Conservation (phyloP, 2,113 vertebrate genomes). For the Lathamus discolor region DNA sequence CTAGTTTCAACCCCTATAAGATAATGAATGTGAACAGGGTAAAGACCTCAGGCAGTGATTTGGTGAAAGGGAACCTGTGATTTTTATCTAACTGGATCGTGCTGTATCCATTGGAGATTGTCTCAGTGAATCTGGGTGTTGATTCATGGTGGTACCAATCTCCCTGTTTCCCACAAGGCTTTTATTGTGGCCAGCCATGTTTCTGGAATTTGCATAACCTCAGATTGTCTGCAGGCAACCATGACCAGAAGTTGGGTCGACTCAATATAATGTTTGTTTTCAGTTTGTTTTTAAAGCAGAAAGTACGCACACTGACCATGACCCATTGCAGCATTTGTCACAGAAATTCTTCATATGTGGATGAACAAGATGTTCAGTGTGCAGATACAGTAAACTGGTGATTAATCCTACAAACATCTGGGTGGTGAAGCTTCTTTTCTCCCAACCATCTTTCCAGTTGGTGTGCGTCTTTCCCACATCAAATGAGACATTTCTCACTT, state of each 20-base stretch:
- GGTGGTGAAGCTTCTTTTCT: neutral
- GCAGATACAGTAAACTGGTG: neutral
- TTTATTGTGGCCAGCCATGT: neutral
- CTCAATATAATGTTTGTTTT: neutral
- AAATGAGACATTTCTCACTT: neutral
- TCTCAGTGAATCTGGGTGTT: neutral
- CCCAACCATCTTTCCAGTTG: neutral
- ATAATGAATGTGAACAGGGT: fast-evolving
- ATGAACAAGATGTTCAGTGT: neutral
- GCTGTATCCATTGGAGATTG: neutral
- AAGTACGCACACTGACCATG: neutral
- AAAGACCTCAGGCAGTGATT: neutral
- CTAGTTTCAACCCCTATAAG: neutral
- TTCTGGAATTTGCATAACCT: neutral
- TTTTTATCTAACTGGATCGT: neutral
- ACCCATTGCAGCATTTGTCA: neutral
- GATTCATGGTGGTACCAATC: neutral
- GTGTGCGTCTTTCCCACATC: fast-evolving
- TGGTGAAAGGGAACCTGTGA: neutral
- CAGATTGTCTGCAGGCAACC: neutral
- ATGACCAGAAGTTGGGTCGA: neutral
- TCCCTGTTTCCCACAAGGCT: fast-evolving
- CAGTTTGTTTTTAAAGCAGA: neutral
- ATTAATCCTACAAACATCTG: neutral
- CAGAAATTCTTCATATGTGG: neutral